Base-by-base conservation (phyloP, 2,113 vertebrate species). In the Hydropotes inermis region DNA sequence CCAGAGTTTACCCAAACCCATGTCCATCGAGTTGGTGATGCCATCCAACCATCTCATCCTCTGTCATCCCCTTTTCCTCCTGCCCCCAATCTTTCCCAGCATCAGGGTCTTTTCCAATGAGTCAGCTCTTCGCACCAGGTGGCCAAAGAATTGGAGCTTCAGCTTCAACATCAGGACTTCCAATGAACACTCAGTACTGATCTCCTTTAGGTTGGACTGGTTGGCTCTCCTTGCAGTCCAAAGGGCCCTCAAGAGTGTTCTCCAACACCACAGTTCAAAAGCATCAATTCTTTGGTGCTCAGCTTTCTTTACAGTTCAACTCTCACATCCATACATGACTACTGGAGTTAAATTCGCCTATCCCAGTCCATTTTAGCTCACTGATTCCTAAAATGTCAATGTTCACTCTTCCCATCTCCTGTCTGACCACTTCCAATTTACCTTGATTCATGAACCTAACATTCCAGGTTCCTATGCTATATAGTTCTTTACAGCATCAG, bases 11-110 rank as follows among this genome's bases (percentile, higher is more conserved):
- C 64, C 64, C 9, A 70, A 36, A 70, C 64, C 21, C 64, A 36
- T 0, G 9, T 36, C 64, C 64, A 70, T 0, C 21, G n/a, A 70
- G n/a, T 70, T 0, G 0, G n/a, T 36, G n/a, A 36, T 70, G 19
- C n/a, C 67, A 70, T 23, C 10, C n/a, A 70, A 36, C 67, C n/a
- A 21, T 70, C 67, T 70, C n/a, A 70, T 36, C 19, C 19, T 36
- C n/a, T 70, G 17, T 70, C n/a, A 0, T 70, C 67, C 67, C n/a
- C 67, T 70, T 70, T 19, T 70, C n/a, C 64, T 70, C 67, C 67
- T 39, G 67, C 67, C n/a, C 6, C 39, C n/a, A 70, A 12, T 39
- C n/a, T 39, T 39, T 70, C n/a, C n/a, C 19, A 70, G n/a, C n/a
- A 70, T 39, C 67, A 39, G 67, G 67, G 67, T 39, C 19, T 39